Evolutionary conservation across 2,113 vertebrate species (phyloP).

Genomic region (Amblyornis subalaris): DNA sequence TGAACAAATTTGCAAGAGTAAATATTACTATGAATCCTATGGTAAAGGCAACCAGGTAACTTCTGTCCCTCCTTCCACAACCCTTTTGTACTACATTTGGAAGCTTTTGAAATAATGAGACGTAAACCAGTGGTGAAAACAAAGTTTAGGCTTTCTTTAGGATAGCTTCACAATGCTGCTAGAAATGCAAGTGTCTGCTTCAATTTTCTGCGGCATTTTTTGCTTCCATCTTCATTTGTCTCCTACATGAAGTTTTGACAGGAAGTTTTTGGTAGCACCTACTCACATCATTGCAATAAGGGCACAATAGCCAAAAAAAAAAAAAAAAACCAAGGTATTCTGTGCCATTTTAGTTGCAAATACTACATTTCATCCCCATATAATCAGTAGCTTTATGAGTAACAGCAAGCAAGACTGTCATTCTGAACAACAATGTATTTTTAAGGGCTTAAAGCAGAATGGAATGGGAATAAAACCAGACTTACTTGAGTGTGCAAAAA

Average conservation of each 20-base stretch:
- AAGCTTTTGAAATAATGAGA: not conserved
- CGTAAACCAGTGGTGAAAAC: not conserved
- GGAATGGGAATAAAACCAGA: not conserved
- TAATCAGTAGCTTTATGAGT: not conserved
- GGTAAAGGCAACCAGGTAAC: not conserved
- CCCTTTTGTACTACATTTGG: not conserved
- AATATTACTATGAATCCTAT: not conserved
- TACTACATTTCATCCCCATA: not conserved
- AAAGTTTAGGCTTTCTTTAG: not conserved
- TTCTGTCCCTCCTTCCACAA: not conserved
- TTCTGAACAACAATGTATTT: not conserved
- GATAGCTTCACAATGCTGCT: not conserved
- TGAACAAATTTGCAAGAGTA: not conserved
- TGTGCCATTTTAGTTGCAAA: not conserved
- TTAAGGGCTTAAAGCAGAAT: not conserved
- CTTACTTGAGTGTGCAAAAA: not conserved
- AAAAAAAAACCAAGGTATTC: not conserved
- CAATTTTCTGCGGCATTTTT: not conserved
- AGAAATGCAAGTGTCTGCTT: not conserved
- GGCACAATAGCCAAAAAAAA: not conserved
- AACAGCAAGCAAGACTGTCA: not conserved
- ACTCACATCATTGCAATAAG: not conserved
- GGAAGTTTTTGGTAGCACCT: not conserved
- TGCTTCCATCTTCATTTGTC: not conserved
- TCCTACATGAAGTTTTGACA: not conserved